Evolutionary conservation across 2,113 vertebrate genomes (phyloP).

Genomic region (Coryphaenoides rupestris): DNA sequence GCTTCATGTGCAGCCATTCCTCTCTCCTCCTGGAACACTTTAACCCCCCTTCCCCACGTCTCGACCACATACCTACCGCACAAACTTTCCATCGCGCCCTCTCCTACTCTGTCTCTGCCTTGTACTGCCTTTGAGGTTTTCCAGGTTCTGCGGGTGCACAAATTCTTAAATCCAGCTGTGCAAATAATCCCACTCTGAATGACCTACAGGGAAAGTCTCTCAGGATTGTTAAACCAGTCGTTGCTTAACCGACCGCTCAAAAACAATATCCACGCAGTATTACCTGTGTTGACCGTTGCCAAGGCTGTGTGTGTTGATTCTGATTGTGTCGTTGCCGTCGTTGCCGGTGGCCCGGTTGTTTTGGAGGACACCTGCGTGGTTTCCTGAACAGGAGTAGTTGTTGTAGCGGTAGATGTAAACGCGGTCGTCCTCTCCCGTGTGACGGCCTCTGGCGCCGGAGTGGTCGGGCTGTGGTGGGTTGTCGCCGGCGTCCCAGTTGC

Average conservation of each 20-base stretch:
- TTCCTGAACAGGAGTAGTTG: slow-evolving; percentile 10
- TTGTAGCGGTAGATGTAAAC: slow-evolving; percentile 10
- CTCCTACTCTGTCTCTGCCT: slow-evolving; percentile 24
- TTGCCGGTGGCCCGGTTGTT: slow-evolving; percentile 21
- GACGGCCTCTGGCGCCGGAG: slow-evolving; percentile 12
- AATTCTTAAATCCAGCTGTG: slow-evolving; percentile 52
- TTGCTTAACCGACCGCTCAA: slow-evolving; percentile 7
- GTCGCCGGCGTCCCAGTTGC: slow-evolving; percentile 5
- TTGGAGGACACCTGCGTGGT: slow-evolving; percentile 9
- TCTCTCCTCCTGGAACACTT: slow-evolving; percentile 31
- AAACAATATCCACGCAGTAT: slow-evolving; percentile 13
- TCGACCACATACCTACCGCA: slow-evolving; percentile 41
- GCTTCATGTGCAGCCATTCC: too few relatives aligned
- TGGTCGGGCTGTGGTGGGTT: slow-evolving; percentile 12
- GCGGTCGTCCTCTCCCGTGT: slow-evolving; percentile 30
- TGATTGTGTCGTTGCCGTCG: slow-evolving; percentile 26
- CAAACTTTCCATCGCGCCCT: slow-evolving; percentile 46
- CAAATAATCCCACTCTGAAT: slow-evolving; percentile 51
- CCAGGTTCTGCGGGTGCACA: slow-evolving; percentile 28
- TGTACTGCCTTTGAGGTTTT: slow-evolving; percentile 44
- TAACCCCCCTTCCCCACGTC: slow-evolving; percentile 16
- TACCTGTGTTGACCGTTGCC: slow-evolving; percentile 46
- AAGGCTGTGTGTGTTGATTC: slow-evolving; percentile 23
- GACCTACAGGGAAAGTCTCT: slow-evolving; percentile 16
- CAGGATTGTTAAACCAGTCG: neutral